Evolutionary conservation across 2,888 invertebrate genomes (phyloP), one percentile per base, ranked within the genome.

Genomic region (Euzetes globulus): DNA sequence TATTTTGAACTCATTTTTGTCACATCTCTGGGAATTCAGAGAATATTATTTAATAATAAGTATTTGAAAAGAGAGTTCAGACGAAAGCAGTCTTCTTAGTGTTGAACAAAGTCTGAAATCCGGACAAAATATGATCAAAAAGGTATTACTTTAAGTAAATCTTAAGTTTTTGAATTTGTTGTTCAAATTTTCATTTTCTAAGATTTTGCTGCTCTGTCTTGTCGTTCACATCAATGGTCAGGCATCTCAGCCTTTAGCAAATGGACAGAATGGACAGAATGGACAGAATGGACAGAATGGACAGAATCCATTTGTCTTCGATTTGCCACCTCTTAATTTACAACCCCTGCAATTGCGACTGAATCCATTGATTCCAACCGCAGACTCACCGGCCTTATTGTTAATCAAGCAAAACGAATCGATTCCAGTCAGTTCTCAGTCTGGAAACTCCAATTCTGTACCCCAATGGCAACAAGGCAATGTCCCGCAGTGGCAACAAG

Each of bases 281-380:
- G 11, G 33, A 29, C 27, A 29, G 15, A 5, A 63, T 5, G 7
- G 29, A 19, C 27, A 29, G 7, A 22, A 22, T 22, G 25, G 9
- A 5, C 22, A 47, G 17, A 6, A 63, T 11, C 33, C 63, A 7
- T 63, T 15, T 29, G 7, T 63, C 33, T 63, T 63, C 33, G 33
- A 63, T 63, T 29, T 63, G 17, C 63, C 63, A 29, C 63, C 63
- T 19, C 63, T 63, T 29, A 29, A 63, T 5, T 3, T 63, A 63
- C 63, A 63, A 63, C 63, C 63, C 17, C 33, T 63, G 17, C 63
- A 63, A 19, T 33, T 63, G 33, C 9, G 25, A 29, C 29, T 63
- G 17, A 63, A 33, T 13, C 63, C 63, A 6, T 27, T 33, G n/a
- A n/a, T n/a, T n/a, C n/a, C n/a, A n/a, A n/a, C n/a, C n/a, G n/a